phyloP scores from a whole-genome alignment of 2,113 vertebrate genomes.

The Poeciliopsis turrubarensis region DNA sequence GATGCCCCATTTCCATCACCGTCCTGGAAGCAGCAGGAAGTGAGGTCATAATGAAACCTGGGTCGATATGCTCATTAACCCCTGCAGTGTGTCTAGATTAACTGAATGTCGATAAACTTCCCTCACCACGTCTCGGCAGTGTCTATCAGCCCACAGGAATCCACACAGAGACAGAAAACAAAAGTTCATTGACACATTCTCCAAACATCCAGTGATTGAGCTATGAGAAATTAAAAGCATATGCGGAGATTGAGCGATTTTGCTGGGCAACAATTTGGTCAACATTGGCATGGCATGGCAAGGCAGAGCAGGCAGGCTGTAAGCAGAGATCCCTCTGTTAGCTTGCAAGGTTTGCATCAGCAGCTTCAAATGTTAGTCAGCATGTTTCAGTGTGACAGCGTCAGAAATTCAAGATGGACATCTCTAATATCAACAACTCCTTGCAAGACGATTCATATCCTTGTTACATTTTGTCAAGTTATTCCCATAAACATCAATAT shows the following conservation, averaged over 20 bases:
- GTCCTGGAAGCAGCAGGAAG: conserved; percentile 69
- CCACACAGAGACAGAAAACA: conserved; percentile 33
- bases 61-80: conserved; percentile 76
- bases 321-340: conserved; percentile 32
- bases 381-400: neutral
- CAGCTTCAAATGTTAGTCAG: neutral
- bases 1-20: conserved; percentile 5
- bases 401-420: neutral
- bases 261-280: conserved; percentile 4
- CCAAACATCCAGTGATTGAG: neutral
- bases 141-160: conserved; percentile 41
- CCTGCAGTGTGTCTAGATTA: conserved; percentile 68
- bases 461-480: neutral
- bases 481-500: neutral
- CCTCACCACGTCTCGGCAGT: conserved; percentile 41
- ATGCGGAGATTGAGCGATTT: neutral
- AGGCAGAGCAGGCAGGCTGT: conserved; percentile 68
- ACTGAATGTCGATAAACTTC: conserved; percentile 67
- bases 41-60: conserved; percentile 68
- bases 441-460: neutral
- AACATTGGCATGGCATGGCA: conserved; percentile 51
- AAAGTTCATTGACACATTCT: conserved; percentile 16
- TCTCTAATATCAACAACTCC: neutral
- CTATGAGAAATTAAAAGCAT: neutral
- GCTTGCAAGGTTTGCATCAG: conserved; percentile 2